These are phyloP conservation scores for Nibea albiflora DNA, from an alignment of 2,113 vertebrate species.

Conservation along the genomic window DNA sequence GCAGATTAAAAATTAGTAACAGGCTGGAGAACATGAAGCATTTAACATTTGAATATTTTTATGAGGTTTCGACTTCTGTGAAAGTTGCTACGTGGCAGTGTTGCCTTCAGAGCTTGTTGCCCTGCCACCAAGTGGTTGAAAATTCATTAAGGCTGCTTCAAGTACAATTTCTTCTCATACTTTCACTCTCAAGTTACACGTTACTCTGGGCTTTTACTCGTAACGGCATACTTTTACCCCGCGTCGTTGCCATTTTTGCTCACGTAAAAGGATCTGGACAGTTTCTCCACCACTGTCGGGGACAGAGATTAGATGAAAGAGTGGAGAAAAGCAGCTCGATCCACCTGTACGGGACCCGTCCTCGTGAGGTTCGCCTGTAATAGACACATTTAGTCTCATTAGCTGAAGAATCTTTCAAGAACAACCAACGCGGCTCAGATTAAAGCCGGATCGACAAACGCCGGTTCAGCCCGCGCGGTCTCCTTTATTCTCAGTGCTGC, in stretches of 20 bases:
- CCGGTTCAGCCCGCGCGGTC: conserved; percentile 10
- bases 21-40: no score
- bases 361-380: not conserved
- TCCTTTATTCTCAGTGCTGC: conserved; percentile 44
- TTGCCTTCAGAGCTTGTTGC: not conserved
- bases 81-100: not conserved
- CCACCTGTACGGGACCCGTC: not conserved
- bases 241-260: not conserved
- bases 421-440: conserved; percentile 27
- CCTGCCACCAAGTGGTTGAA: not conserved
- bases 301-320: not conserved
- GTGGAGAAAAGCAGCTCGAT: conserved; percentile 1
- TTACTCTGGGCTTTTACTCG: not conserved
- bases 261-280: not conserved
- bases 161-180: not conserved
- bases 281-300: not conserved
- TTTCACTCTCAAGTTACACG: not conserved
- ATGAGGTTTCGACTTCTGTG: no score
- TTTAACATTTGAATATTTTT: no score
- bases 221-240: not conserved
- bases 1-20: no score
- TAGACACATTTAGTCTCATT: conserved; percentile 33
- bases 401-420: conserved; percentile 30
- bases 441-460: conserved; percentile 43
- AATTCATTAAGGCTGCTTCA: not conserved